Evolutionary conservation across 2,113 vertebrate species (phyloP).

Genomic region (Petaurus breviceps): DNA sequence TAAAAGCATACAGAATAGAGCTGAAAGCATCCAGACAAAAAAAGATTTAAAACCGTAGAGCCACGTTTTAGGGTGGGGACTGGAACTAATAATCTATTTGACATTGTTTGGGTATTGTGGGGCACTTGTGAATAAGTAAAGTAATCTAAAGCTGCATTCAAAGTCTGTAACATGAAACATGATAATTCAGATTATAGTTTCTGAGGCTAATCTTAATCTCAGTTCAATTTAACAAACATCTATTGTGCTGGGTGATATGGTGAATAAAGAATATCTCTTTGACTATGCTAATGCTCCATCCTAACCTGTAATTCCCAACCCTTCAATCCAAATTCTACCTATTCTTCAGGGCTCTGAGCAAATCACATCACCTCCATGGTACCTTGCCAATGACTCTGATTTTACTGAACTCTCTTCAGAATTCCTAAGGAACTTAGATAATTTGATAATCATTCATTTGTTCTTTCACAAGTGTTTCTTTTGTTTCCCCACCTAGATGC

Average conservation of each 20-base stretch:
- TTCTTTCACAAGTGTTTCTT: background rate
- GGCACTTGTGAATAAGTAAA: background rate
- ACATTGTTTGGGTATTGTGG: background rate
- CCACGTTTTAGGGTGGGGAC: no score
- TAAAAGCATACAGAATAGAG: background rate
- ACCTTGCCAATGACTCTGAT: slow-evolving; percentile 4
- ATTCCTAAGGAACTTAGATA: background rate
- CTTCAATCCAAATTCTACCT: background rate
- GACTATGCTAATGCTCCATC: background rate
- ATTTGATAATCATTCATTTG: background rate
- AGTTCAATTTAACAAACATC: background rate
- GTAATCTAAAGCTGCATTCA: background rate
- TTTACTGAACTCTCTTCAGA: background rate
- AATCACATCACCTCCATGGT: background rate
- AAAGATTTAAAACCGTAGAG: background rate
- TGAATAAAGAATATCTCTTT: background rate
- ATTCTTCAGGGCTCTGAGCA: background rate
- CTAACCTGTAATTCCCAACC: background rate
- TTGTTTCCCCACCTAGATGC: background rate
- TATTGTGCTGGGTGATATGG: background rate
- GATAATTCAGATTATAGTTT: background rate
- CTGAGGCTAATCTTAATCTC: background rate
- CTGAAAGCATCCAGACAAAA: background rate
- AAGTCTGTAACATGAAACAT: background rate
- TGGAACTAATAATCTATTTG: no score